Conservation (phyloP, 2,888 invertebrate species). For the Cantharis nigra region DNA sequence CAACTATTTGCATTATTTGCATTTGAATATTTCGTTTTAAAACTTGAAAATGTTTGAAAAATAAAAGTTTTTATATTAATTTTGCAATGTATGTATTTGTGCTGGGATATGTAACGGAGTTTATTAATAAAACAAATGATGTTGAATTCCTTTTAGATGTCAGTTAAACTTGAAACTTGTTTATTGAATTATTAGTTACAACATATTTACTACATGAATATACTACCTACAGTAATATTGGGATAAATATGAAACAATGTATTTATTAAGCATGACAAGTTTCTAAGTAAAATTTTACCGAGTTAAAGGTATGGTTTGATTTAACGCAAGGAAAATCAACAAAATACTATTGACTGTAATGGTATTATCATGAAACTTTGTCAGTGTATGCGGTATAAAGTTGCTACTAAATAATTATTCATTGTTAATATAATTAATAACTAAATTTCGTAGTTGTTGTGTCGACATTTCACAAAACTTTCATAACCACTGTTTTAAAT, state of each 20-base stretch:
- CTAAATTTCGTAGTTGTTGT: slow-evolving; percentile 23
- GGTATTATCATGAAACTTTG: slow-evolving; percentile 33
- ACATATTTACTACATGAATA: background rate
- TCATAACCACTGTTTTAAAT: background rate
- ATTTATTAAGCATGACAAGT: slow-evolving; percentile 3
- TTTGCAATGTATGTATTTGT: no score
- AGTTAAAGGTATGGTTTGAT: slow-evolving; percentile 29
- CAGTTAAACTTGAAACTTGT: background rate
- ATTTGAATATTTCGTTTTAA: no score
- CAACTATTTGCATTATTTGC: no score
- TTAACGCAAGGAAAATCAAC: slow-evolving; percentile 35
- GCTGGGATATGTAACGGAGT: background rate
- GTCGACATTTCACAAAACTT: background rate
- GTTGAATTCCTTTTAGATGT: background rate
- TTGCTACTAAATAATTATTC: slow-evolving; percentile 27
- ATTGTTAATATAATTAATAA: slow-evolving; percentile 30
- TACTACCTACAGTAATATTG: background rate
- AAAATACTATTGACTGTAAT: slow-evolving; percentile 32
- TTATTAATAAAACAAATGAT: background rate
- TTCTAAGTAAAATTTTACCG: slow-evolving; percentile 18
- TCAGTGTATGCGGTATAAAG: slow-evolving; percentile 28
- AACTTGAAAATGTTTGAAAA: no score
- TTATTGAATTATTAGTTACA: background rate
- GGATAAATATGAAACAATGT: slow-evolving; percentile 12
- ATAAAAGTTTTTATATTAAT: no score